Conservation (phyloP, 2,888 invertebrate species). For the Melinaea menophilus region DNA sequence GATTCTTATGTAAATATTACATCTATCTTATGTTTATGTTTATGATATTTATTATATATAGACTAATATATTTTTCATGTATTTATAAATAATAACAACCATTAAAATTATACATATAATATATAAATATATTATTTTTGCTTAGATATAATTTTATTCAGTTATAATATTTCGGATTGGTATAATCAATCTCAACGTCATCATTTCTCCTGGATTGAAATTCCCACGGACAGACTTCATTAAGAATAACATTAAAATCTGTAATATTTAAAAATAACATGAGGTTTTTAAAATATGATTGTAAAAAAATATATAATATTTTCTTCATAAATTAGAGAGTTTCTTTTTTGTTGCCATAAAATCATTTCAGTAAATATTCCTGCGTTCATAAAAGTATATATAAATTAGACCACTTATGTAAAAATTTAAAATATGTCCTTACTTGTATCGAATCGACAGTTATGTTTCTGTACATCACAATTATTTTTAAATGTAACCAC, state of each 20-base stretch:
- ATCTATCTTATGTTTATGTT: no score
- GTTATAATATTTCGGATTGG: conserved; percentile 38
- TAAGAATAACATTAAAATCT: conserved; percentile 40
- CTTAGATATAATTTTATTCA: conserved; percentile 4
- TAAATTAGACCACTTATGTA: background rate
- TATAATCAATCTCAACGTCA: conserved; percentile 31
- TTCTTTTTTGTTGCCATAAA: no score
- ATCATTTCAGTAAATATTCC: no score
- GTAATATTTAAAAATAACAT: conserved; percentile 27
- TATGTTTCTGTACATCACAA: conserved; percentile 43
- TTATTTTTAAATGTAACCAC: conserved; percentile 41
- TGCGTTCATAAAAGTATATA: no score
- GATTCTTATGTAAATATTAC: no score
- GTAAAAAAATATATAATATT: background rate
- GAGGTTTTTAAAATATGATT: background rate
- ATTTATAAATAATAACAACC: no score
- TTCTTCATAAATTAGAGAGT: no score
- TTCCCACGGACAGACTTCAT: conserved; percentile 46
- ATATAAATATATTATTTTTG: background rate
- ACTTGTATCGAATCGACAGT: conserved; percentile 47
- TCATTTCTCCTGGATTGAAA: conserved; percentile 36
- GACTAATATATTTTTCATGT: no score
- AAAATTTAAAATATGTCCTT: conserved; percentile 9
- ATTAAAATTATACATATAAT: background rate
- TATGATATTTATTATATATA: no score